phyloP scores from a whole-genome alignment of 2,797 vertebrate species.

The Botia almorhae region DNA sequence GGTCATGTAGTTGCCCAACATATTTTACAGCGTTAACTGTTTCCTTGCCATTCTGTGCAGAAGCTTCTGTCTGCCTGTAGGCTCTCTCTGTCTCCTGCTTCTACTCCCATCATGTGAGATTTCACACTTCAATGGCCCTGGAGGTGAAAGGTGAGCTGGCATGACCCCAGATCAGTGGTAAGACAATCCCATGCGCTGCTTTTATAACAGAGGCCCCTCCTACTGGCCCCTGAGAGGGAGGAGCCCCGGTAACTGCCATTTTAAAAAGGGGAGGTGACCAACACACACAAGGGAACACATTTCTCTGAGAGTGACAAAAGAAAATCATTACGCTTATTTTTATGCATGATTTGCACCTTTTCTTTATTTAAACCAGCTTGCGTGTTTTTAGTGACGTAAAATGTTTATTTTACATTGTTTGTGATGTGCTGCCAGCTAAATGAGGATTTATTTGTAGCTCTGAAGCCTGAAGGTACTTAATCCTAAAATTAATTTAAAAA shows the following conservation, averaged over 20 bases:
- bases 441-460: neutral
- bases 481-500: neutral
- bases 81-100: conserved; percentile 18
- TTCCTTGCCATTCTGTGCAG: neutral
- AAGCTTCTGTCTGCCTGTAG: neutral
- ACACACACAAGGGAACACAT: conserved; percentile 11
- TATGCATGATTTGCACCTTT: neutral
- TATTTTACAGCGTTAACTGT: neutral
- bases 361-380: neutral
- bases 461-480: neutral
- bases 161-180: conserved; percentile 59
- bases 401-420: neutral
- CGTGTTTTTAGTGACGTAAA: neutral
- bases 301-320: neutral
- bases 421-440: neutral
- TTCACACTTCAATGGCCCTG: conserved; percentile 67
- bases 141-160: conserved; percentile 64
- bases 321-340: neutral
- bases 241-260: conserved; percentile 51
- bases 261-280: conserved; percentile 38
- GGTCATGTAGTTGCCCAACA: neutral
- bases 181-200: conserved; percentile 61
- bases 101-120: conserved; percentile 60
- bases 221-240: conserved; percentile 47
- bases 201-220: conserved; percentile 44